Conservation (phyloP, 2,888 invertebrate species). For the Icerya purchasi region DNA sequence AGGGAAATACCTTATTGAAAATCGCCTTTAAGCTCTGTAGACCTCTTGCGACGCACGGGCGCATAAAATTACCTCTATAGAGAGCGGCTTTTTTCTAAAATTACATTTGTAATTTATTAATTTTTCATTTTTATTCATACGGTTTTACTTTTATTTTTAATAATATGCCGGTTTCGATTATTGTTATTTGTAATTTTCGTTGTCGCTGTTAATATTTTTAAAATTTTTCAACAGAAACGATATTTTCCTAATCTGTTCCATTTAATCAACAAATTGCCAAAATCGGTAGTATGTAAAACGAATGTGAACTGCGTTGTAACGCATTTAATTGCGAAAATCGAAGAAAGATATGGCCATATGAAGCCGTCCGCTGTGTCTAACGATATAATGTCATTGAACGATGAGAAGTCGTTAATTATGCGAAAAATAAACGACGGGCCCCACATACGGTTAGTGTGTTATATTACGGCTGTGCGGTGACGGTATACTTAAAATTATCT, state of each 20-base stretch:
- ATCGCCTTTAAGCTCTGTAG: too few relatives aligned
- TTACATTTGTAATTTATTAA: too few relatives aligned
- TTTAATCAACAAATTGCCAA: slow-evolving; percentile 37
- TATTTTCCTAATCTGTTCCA: slow-evolving; percentile 36
- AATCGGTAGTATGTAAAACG: slow-evolving; percentile 31
- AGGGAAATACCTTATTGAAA: too few relatives aligned
- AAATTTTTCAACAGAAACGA: slow-evolving; percentile 23
- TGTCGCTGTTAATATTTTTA: not conserved
- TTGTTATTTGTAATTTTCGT: too few relatives aligned
- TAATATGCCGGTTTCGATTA: too few relatives aligned
- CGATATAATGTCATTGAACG: slow-evolving; percentile 25
- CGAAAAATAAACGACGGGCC: slow-evolving; percentile 41
- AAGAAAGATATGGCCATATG: slow-evolving; percentile 48
- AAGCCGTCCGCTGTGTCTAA: slow-evolving; percentile 33
- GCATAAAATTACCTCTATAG: too few relatives aligned
- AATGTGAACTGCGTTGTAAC: slow-evolving; percentile 27
- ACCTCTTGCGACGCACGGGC: too few relatives aligned
- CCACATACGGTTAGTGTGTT: slow-evolving; percentile 35
- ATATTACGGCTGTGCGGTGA: too few relatives aligned
- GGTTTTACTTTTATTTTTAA: too few relatives aligned
- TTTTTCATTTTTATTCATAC: too few relatives aligned
- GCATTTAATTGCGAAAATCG: slow-evolving; percentile 42
- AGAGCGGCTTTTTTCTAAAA: too few relatives aligned
- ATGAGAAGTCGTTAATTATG: slow-evolving; percentile 28
- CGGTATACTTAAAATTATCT: too few relatives aligned